Evolutionary conservation across 2,113 vertebrate genomes (phyloP).

Genomic region (Tyto alba): DNA sequence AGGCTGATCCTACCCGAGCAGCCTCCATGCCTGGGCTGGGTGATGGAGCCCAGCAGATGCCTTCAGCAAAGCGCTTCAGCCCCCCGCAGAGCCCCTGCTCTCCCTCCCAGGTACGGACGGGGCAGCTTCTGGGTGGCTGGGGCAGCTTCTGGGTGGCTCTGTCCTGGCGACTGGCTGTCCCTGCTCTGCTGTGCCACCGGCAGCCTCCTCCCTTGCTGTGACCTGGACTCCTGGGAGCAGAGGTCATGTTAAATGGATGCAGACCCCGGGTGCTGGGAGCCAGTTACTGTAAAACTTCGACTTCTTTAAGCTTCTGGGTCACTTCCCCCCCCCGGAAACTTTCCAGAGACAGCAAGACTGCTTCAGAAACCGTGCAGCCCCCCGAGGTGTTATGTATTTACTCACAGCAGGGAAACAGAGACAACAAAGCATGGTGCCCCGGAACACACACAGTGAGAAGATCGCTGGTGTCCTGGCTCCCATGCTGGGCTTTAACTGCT

Average conservation of each 20-base stretch:
- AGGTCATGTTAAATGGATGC: too few species aligned
- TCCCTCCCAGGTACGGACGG: neutral
- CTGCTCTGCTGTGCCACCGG: neutral
- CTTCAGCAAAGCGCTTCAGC: neutral
- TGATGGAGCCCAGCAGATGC: neutral
- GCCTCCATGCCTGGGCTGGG: neutral
- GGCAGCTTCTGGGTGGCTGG: too few species aligned
- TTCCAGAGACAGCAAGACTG: neutral
- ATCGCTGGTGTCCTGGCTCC: neutral
- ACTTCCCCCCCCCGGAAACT: neutral
- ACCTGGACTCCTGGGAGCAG: neutral
- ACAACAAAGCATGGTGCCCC: neutral
- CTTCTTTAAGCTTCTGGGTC: neutral
- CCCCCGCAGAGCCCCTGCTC: neutral
- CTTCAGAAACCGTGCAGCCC: neutral
- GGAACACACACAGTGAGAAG: neutral
- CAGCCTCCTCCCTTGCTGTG: neutral
- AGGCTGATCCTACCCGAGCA: neutral
- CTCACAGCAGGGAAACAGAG: neutral
- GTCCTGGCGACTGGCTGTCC: too few species aligned
- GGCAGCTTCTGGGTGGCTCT: too few species aligned
- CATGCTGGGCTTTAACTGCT: neutral
- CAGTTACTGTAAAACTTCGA: neutral
- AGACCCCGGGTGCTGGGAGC: neutral
- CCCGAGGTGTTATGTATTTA: fast-evolving